Conservation (phyloP, 30 jellyfish, hydroid and myxozoan genomes). For the Haliclystus octoradiatus region DNA sequence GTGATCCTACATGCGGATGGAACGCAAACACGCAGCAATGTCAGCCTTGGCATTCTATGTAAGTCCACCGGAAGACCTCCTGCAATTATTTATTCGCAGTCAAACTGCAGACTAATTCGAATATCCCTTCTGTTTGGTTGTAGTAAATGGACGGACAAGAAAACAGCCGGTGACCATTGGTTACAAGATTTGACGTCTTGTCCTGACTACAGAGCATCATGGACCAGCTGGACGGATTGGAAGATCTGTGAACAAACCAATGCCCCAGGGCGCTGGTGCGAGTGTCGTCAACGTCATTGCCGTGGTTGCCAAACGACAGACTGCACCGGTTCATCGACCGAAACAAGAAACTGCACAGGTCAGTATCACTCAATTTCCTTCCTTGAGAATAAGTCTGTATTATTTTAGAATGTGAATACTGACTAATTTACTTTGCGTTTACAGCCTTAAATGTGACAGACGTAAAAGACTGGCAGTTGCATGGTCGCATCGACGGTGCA, state of each 20-base stretch:
- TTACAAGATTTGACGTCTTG: constrained; percentile 36
- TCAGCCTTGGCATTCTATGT: constrained; percentile 15
- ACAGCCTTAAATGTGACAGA: constrained; percentile 23
- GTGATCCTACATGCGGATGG: constrained; percentile 65
- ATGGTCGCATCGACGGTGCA: constrained; percentile 49
- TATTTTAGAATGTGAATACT: too few relatives aligned
- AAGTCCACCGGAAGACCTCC: constrained; percentile 9
- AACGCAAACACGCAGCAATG: constrained; percentile 14
- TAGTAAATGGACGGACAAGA: constrained; percentile 3
- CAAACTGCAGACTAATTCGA: too few relatives aligned
- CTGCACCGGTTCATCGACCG: constrained; percentile 40
- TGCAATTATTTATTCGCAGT: too few relatives aligned
- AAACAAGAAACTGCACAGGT: constrained; percentile 48
- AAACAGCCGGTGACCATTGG: not conserved
- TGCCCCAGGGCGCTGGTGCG: constrained; percentile 36
- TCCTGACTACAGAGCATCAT: constrained; percentile 43
- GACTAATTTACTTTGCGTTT: too few relatives aligned
- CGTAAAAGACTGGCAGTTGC: constrained; percentile 21
- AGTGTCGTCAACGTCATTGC: constrained; percentile 52
- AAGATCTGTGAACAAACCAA: constrained; percentile 21
- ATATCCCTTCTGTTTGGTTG: too few relatives aligned
- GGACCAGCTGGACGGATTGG: constrained; percentile 67
- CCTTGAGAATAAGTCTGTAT: too few relatives aligned
- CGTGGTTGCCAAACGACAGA: constrained; percentile 39
- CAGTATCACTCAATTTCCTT: not conserved